These are phyloP conservation scores for Oxytorus armatus DNA, from an alignment of 2,888 invertebrate genomes.

Conservation along the genomic window DNA sequence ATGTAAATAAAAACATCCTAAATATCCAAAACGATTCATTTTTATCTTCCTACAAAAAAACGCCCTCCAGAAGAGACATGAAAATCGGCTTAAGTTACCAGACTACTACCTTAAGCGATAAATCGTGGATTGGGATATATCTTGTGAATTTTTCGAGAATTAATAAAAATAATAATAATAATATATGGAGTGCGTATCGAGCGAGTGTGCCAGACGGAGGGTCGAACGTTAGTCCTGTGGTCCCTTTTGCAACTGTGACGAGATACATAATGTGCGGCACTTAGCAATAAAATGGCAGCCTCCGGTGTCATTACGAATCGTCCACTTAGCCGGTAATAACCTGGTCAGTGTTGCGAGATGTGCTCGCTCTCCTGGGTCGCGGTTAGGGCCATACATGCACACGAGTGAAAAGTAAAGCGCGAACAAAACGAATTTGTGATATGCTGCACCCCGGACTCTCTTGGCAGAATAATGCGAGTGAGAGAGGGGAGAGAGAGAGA, in stretches of 20 bases:
- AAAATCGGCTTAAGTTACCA: too few species aligned
- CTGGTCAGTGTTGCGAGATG: conserved; percentile 69
- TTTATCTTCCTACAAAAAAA: too few species aligned
- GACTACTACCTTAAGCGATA: too few species aligned
- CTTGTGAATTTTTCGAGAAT: not conserved
- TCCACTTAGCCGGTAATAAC: conserved; percentile 79
- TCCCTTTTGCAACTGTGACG: conserved; percentile 8
- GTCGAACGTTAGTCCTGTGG: conserved; percentile 52
- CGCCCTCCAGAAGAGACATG: too few species aligned
- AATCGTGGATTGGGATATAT: not conserved
- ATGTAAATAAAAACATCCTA: too few species aligned
- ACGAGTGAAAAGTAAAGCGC: conserved; percentile 72
- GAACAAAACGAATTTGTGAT: conserved; percentile 64
- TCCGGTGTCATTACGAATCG: conserved; percentile 79
- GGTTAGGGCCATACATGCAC: conserved; percentile 54
- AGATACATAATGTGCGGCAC: conserved; percentile 72
- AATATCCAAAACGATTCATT: too few species aligned
- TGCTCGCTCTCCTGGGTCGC: conserved; percentile 33
- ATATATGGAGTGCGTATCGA: conserved; percentile 20
- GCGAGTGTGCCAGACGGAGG: conserved; percentile 10
- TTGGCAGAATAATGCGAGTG: conserved; percentile 17
- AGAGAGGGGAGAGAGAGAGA: conserved; percentile 21
- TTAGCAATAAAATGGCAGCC: conserved; percentile 78
- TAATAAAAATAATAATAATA: conserved; percentile 28
- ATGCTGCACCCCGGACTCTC: conserved; percentile 42